These are phyloP conservation scores for Subanguina moxae DNA, from an alignment of 1,140 invertebrate genomes.

Conservation along the genomic window DNA sequence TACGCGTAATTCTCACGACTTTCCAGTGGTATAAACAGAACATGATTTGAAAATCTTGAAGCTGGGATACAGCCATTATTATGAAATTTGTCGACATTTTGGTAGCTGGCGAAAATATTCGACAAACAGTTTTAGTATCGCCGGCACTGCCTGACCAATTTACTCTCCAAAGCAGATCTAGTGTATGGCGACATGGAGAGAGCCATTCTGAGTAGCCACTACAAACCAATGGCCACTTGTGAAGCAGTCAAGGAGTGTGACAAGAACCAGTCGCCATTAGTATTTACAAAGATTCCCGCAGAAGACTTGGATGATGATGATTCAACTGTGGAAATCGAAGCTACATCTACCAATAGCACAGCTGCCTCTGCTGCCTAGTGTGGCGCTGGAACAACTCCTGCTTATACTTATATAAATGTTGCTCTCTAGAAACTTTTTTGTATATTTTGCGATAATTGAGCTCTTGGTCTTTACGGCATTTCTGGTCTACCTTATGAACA, in stretches of 20 bases:
- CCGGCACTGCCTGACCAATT: slow-evolving; percentile 17
- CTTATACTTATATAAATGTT: too few relatives aligned
- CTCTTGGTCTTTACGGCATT: too few relatives aligned
- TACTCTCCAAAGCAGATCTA: slow-evolving; percentile 5
- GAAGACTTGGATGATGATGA: slow-evolving; percentile 3
- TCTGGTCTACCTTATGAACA: too few relatives aligned
- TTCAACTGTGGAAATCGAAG: neutral
- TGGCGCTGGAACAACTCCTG: too few relatives aligned
- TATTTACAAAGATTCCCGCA: slow-evolving; percentile 6
- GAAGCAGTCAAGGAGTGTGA: slow-evolving; percentile 23
- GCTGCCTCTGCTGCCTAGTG: too few relatives aligned
- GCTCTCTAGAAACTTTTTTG: neutral
- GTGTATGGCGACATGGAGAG: slow-evolving; percentile 18
- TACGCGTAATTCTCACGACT: neutral
- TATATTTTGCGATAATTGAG: too few relatives aligned
- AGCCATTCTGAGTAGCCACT: slow-evolving; percentile 11
- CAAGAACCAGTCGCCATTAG: slow-evolving; percentile 21
- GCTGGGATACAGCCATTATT: slow-evolving; percentile 9
- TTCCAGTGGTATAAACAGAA: neutral
- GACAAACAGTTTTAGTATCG: slow-evolving; percentile 17
- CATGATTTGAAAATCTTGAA: slow-evolving; percentile 7
- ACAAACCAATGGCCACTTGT: slow-evolving; percentile 18
- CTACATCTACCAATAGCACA: neutral
- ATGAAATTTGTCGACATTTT: too few relatives aligned
- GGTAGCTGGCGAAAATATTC: neutral